Evolutionary conservation across 2,797 vertebrate species (phyloP).

Genomic region (Cyclopterus lumpus): DNA sequence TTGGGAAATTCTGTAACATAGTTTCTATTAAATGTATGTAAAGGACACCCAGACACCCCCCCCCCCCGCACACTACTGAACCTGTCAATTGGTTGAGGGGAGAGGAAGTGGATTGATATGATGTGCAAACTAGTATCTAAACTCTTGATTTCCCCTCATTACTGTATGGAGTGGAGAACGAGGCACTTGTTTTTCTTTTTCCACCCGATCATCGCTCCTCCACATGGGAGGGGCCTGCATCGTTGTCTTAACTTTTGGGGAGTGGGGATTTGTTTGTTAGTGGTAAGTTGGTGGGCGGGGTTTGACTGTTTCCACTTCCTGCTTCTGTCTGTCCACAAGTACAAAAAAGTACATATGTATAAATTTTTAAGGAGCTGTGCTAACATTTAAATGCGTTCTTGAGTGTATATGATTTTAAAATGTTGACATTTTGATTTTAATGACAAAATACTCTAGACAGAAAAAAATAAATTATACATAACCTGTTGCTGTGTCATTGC

Average conservation of each 20-base stretch:
- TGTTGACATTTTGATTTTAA: conserved; percentile 93
- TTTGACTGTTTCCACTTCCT: conserved; percentile 79
- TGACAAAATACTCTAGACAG: conserved; percentile 86
- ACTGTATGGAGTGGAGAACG: conserved; percentile 58
- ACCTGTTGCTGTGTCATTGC: conserved; percentile 59
- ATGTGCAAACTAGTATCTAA: conserved; percentile 68
- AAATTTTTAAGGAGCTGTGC: conserved; percentile 94
- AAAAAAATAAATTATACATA: conserved; percentile 84
- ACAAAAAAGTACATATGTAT: conserved; percentile 93
- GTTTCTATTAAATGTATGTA: conserved; percentile 85
- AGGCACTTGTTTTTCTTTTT: conserved; percentile 50
- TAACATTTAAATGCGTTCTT: conserved; percentile 92
- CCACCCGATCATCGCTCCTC: conserved; percentile 41
- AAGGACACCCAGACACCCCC: conserved; percentile 64
- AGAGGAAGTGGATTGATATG: conserved; percentile 58
- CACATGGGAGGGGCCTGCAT: conserved; percentile 50
- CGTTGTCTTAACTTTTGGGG: conserved; percentile 73
- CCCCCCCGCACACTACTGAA: conserved; percentile 72
- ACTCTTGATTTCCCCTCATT: conserved; percentile 45
- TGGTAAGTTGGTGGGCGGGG: conserved; percentile 59
- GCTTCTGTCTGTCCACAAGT: conserved; percentile 87
- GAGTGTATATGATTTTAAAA: conserved; percentile 98
- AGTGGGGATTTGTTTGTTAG: conserved; percentile 66
- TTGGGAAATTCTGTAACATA: conserved; percentile 83
- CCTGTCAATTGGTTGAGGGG: conserved; percentile 59